Evolutionary conservation across 92 coral and sea anemone species (phyloP).

Genomic region (Parazoanthus darwini): DNA sequence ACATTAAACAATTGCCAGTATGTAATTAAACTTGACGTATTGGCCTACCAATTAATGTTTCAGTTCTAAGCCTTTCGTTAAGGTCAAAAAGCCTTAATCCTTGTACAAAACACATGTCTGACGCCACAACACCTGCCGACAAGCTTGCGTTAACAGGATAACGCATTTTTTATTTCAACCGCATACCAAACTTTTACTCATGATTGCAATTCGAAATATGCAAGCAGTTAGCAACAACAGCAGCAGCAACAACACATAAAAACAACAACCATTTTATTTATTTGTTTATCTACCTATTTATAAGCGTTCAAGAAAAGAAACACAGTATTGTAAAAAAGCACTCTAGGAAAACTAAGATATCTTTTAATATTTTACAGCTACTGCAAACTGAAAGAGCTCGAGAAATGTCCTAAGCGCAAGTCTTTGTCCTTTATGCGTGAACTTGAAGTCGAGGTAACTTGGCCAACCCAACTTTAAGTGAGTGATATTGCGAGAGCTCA

Average conservation of each 20-base stretch:
- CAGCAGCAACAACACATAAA: background rate
- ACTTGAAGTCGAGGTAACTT: background rate
- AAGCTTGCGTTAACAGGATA: background rate
- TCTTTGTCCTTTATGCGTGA: background rate
- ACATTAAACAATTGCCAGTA: no score
- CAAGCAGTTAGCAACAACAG: background rate
- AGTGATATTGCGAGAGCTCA: background rate
- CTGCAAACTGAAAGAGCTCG: background rate
- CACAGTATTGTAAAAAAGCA: no score
- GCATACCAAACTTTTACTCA: background rate
- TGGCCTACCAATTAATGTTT: background rate
- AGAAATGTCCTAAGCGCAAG: background rate
- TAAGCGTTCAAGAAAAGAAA: no score
- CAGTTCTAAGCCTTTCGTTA: slow-evolving; percentile 2
- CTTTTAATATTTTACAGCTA: background rate
- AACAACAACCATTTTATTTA: no score
- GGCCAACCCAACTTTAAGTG: background rate
- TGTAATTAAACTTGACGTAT: no score
- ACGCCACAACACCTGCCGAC: background rate
- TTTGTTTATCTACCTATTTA: no score
- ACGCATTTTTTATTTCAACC: background rate
- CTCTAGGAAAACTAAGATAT: no score
- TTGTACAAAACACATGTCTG: background rate
- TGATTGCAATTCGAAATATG: background rate
- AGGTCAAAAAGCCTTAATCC: slow-evolving; percentile 1